Conservation (phyloP, 35 echinoderm and acorn worm species). For the Amphiura filiformis region DNA sequence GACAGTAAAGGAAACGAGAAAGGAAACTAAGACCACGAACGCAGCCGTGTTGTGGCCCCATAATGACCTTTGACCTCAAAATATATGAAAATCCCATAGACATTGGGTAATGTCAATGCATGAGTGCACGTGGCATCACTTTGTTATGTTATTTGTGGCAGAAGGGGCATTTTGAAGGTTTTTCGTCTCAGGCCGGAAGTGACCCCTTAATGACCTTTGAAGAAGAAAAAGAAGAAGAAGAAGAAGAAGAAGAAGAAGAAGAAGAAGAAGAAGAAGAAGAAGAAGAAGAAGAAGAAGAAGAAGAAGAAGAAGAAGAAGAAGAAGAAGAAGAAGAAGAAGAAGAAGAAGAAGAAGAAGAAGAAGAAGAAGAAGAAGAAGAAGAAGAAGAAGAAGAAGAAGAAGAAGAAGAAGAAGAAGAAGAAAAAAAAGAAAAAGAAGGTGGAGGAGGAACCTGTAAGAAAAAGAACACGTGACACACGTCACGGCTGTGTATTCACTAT, state of each 20-base stretch:
- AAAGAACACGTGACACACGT: too few relatives aligned
- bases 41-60: too few relatives aligned
- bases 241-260: slow-evolving; percentile 3
- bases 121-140: too few relatives aligned
- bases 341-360: slow-evolving; percentile 2
- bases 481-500: too few relatives aligned
- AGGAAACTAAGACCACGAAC: too few relatives aligned
- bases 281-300: not conserved
- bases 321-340: slow-evolving; percentile 2
- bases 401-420: slow-evolving; percentile 2
- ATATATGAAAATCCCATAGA: too few relatives aligned
- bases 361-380: slow-evolving; percentile 3
- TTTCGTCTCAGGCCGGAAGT: not conserved
- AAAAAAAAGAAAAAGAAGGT: not conserved
- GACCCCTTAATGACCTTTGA: not conserved
- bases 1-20: not conserved
- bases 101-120: too few relatives aligned
- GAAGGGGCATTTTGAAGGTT: too few relatives aligned
- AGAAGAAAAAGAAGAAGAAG: not conserved
- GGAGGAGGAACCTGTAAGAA: not conserved
- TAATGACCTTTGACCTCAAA: too few relatives aligned
- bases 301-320: slow-evolving; percentile 3
- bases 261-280: not conserved
- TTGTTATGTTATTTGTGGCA: too few relatives aligned
- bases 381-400: not conserved